Percentiles rank a stretch among this genome's conserved stretches.
Conservation (phyloP, 2,797 vertebrate genomes). For the Sebastes melanostomus region DNA sequence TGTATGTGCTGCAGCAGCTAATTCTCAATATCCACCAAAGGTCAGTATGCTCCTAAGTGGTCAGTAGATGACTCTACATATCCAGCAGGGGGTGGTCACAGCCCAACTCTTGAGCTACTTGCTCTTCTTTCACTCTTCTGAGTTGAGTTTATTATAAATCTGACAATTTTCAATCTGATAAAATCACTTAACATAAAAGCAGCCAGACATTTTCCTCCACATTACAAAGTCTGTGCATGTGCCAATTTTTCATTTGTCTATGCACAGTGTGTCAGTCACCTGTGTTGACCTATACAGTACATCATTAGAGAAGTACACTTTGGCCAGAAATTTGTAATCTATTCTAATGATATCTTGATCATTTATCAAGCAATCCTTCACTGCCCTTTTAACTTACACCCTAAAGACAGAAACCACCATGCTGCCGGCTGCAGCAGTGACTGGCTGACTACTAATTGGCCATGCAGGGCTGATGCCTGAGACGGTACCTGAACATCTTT, state of each 20-base stretch:
- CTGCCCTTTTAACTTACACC: not conserved
- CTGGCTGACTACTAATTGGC: not conserved
- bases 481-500: not conserved
- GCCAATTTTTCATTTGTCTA: not conserved
- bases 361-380: not conserved
- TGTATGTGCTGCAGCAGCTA: not conserved
- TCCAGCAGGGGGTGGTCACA: constrained; percentile 49
- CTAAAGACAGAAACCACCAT: not conserved
- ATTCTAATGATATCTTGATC: not conserved
- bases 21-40: not conserved
- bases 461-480: not conserved
- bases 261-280: not conserved
- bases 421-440: not conserved
- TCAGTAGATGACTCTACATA: not conserved
- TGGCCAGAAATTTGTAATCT: not conserved
- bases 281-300: not conserved
- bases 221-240: not conserved
- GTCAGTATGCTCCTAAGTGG: not conserved
- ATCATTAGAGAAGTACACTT: not conserved
- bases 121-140: not conserved
- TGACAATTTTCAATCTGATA: not conserved
- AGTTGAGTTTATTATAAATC: not conserved
- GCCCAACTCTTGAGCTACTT: not conserved
- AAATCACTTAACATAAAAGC: not conserved
- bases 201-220: not conserved